Conservation (phyloP, 2,113 vertebrate genomes). For the Notarius lentiginosus region DNA sequence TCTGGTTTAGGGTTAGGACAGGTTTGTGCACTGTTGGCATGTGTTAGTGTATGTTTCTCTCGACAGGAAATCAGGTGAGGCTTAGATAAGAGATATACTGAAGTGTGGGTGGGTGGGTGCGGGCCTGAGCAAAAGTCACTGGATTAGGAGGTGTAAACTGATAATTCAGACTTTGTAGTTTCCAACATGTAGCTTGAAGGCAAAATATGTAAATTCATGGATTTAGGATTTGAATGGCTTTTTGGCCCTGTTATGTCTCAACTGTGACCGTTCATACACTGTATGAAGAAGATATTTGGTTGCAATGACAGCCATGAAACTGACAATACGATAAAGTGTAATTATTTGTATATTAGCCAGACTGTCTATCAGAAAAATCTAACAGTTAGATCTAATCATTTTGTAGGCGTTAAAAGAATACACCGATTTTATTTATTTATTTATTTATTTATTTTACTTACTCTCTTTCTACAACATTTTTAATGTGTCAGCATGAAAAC, state of each 20-base stretch:
- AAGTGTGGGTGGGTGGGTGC: background rate
- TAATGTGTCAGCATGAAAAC: too few species aligned
- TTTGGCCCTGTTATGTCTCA: background rate
- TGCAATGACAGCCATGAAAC: background rate
- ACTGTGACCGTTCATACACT: background rate
- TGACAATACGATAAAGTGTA: background rate
- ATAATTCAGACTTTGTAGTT: constrained; percentile 22
- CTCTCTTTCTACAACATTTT: background rate
- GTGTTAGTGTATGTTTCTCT: background rate
- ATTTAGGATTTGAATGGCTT: background rate
- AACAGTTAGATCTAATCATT: background rate
- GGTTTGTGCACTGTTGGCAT: background rate
- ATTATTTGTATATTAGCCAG: background rate
- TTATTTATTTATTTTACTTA: background rate
- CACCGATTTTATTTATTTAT: background rate
- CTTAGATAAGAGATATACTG: constrained; percentile 36
- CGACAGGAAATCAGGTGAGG: constrained; percentile 25
- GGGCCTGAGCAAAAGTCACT: background rate
- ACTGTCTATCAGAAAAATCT: background rate
- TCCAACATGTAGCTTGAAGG: constrained; percentile 15
- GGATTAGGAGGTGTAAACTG: constrained; percentile 35
- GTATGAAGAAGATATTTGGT: background rate
- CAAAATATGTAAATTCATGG: background rate
- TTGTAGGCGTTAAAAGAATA: background rate
- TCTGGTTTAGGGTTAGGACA: background rate